Percentiles rank a stretch among this genome's conserved stretches.
phyloP scores from a whole-genome alignment of 92 coral and sea anemone species.

The Phenganax stokvisi region DNA sequence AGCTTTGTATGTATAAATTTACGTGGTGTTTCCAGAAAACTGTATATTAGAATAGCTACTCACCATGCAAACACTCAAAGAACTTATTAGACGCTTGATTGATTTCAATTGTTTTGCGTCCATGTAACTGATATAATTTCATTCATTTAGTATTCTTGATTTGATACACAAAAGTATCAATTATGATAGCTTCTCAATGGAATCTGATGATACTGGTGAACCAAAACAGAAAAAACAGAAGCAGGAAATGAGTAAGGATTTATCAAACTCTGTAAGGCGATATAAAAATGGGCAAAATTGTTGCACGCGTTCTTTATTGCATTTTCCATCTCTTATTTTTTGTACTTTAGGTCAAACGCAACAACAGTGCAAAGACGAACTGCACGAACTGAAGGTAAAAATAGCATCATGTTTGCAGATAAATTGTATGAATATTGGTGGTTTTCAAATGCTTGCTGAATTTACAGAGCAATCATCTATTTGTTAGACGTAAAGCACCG shows the following conservation, averaged over 20 bases:
- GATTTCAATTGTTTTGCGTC: neutral
- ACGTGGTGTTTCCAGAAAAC: no score
- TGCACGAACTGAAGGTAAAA: neutral
- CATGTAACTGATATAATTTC: neutral
- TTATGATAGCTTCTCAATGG: neutral
- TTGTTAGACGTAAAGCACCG: no score
- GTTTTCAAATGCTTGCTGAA: no score
- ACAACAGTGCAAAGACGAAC: neutral
- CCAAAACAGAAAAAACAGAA: constrained; percentile 30
- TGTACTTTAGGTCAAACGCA: no score
- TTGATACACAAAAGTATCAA: neutral
- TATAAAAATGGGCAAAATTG: neutral
- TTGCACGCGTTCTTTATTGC: neutral
- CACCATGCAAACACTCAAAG: no score
- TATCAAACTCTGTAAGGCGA: neutral
- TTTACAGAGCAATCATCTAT: no score
- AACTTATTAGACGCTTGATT: neutral
- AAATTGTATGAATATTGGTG: no score
- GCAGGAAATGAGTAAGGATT: constrained; percentile 11
- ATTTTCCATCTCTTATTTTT: no score
- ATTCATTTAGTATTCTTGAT: constrained; percentile 12
- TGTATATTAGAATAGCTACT: no score
- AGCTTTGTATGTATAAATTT: no score
- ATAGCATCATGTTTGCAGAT: neutral
- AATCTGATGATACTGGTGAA: constrained; percentile 1